Conservation (phyloP, 2,888 invertebrate species). For the Cylindroiulus punctatus region DNA sequence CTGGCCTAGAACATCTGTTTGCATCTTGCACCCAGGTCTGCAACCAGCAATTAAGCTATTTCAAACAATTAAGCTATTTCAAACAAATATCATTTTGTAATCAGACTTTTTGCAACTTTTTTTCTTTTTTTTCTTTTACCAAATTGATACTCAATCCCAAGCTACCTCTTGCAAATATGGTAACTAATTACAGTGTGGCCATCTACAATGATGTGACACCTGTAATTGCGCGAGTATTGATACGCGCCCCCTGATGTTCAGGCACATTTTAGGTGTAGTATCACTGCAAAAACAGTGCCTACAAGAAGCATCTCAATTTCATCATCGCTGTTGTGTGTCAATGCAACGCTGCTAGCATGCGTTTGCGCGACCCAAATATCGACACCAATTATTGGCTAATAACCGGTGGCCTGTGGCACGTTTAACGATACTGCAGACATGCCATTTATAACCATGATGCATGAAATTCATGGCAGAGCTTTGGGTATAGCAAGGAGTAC, state of each 20-base stretch:
- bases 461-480: not conserved
- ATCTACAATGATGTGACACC: not conserved
- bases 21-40: no score
- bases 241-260: not conserved
- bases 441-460: slow-evolving; percentile 33
- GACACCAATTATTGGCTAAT: slow-evolving; percentile 34
- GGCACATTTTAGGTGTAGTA: not conserved
- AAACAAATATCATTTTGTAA: no score
- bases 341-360: not conserved
- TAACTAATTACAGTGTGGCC: no score
- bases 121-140: no score
- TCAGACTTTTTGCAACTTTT: no score
- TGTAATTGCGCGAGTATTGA: slow-evolving; percentile 23
- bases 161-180: not conserved
- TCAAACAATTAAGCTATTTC: no score
- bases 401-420: slow-evolving; percentile 19
- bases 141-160: not conserved
- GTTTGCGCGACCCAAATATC: slow-evolving; percentile 5
- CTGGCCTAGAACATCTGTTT: no score
- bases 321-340: slow-evolving; percentile 6
- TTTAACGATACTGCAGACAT: not conserved
- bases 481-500: no score
- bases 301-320: not conserved
- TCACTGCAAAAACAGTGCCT: not conserved
- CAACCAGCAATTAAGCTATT: no score